phyloP scores from a whole-genome alignment of 37 sponge, comb jelly and placozoan species.

The Corticium candelabrum region DNA sequence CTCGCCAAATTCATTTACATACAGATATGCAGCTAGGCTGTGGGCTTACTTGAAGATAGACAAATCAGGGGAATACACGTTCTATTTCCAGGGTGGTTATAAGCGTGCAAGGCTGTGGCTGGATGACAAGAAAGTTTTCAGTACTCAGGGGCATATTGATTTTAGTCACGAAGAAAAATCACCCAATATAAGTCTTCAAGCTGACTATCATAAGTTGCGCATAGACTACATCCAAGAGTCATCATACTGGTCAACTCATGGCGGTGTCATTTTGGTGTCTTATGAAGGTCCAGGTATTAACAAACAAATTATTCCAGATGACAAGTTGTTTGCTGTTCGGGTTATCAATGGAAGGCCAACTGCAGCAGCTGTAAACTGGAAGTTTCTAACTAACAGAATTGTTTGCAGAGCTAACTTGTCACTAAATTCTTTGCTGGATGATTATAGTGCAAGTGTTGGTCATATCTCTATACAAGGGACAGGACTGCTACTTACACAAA shows the following conservation, averaged over 20 bases:
- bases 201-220: neutral
- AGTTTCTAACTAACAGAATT: neutral
- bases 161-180: neutral
- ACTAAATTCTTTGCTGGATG: neutral
- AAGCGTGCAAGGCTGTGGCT: neutral
- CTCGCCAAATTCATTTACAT: neutral
- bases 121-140: neutral
- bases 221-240: neutral
- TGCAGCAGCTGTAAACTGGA: neutral
- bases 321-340: neutral
- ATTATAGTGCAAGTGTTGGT: neutral
- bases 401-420: neutral
- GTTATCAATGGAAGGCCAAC: neutral
- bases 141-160: neutral
- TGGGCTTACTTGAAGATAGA: constrained; percentile 2
- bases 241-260: neutral
- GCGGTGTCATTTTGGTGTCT: neutral
- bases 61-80: neutral
- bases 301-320: neutral
- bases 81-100: neutral
- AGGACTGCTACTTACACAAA: neutral
- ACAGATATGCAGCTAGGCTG: neutral
- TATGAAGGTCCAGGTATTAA: neutral
- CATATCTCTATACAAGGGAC: neutral
- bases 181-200: neutral